Base-by-base conservation (phyloP, 1,140 invertebrate species). In the Maconellicoccus hirsutus region DNA sequence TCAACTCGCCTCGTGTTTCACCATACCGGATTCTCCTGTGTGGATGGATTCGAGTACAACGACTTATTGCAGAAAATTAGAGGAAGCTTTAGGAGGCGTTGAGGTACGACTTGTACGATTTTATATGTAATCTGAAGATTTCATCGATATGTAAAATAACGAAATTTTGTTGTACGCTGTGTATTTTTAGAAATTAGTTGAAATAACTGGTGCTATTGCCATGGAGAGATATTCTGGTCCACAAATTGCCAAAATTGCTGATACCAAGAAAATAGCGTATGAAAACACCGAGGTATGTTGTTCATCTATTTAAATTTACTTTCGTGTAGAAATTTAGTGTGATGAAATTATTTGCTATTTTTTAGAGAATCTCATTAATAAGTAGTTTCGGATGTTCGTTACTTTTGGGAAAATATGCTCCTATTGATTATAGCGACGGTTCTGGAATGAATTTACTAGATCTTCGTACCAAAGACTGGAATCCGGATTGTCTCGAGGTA, bases 401-500 rank as follows among this genome's bases (percentile, higher is more conserved):
- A 21, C 91, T 98, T 75, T 77, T 95, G n/a, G 94, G 95, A 0
- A 82, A 87, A 76, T 91, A 94, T 76, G 94, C 93, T 0, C 87
- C 91, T 0, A 95, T 98, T 69, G 96, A 98, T 79, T 85, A 85
- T 73, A 87, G 92, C 0, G 96, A 98, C 82, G 95, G 88, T 0
- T 97, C 94, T 2, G 96, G 96, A 27, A 98, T 97, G 94, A 98
- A 98, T 81, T 82, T 98, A 16, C 80, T 98, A 71, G 87, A 98
- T 79, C 93, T 98, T 42, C 83, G 80, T 33, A 84, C 78, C 0
- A 91, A 90, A 81, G 81, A 82, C 52, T 98, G 94, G 96, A 84
- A 86, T 72, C 78, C 85, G 29, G 77, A 83, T 22, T 87, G 92
- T 76, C 78, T 96, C 4, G 83, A 93, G 80, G 89, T 86, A 73